Evolutionary conservation across 2,113 vertebrate species (phyloP).

Genomic region (Notarius lentiginosus): DNA sequence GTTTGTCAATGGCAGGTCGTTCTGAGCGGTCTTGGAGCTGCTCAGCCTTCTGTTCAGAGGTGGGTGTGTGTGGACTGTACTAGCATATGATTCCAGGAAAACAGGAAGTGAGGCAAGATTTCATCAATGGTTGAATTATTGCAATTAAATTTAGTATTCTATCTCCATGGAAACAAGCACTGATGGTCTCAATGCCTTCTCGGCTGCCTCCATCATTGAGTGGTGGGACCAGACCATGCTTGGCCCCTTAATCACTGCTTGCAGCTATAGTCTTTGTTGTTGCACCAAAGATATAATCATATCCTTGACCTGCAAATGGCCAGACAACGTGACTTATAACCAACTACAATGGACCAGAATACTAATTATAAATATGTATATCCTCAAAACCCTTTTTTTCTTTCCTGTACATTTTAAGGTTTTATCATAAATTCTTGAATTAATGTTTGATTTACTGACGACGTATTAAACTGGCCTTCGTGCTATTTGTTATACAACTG

Average conservation of each 20-base stretch:
- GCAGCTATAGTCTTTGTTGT: not conserved
- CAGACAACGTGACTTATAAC: not conserved
- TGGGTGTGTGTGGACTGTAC: not conserved
- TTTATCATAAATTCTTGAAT: not conserved
- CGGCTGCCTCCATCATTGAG: not conserved
- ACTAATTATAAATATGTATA: not conserved
- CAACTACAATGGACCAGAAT: not conserved
- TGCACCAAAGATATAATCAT: not conserved
- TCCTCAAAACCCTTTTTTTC: not conserved
- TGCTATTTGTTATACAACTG: conserved; percentile 1
- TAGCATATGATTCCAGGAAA: not conserved
- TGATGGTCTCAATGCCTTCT: not conserved
- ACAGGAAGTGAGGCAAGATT: not conserved
- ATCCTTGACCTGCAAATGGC: not conserved
- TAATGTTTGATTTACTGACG: not conserved
- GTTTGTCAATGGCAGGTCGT: not conserved
- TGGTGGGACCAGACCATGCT: not conserved
- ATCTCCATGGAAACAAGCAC: not conserved
- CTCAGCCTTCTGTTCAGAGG: not conserved
- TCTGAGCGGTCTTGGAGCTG: not conserved
- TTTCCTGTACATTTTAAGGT: not conserved
- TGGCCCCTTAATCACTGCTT: not conserved
- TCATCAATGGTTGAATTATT: not conserved
- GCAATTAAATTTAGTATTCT: not conserved
- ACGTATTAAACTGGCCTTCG: not conserved